These are phyloP conservation scores for Tetrao urogallus DNA, from an alignment of 2,113 vertebrate genomes.

Conservation along the genomic window DNA sequence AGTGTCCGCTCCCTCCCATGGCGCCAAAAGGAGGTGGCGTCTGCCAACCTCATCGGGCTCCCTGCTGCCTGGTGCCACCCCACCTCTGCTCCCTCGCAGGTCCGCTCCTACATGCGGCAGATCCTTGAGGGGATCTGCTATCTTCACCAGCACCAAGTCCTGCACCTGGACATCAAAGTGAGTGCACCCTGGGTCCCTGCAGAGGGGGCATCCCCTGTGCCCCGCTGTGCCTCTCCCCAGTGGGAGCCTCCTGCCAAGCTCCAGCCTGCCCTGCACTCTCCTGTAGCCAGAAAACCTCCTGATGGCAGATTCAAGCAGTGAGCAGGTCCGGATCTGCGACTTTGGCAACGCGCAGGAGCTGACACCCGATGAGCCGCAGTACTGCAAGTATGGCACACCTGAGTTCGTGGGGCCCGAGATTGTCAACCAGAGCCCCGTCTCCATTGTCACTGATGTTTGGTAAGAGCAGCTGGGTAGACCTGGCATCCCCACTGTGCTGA, in stretches of 20 bases:
- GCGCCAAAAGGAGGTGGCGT: neutral
- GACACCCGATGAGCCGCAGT: conserved; percentile 86
- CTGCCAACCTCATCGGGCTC: neutral
- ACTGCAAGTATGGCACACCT: conserved; percentile 94
- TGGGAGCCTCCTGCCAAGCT: neutral
- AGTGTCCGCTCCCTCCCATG: neutral
- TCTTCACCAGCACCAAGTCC: conserved; percentile 87
- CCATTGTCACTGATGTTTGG: conserved; percentile 94
- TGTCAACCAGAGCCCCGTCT: conserved; percentile 93
- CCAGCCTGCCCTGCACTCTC: neutral
- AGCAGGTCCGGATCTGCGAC: conserved; percentile 94
- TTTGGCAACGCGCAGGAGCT: conserved; percentile 90
- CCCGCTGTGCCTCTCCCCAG: neutral
- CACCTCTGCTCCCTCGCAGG: conserved; percentile 73
- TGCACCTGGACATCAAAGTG: conserved; percentile 97
- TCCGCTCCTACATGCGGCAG: conserved; percentile 89
- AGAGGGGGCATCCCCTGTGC: neutral
- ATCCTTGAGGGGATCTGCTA: conserved; percentile 90
- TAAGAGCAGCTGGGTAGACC: conserved; percentile 27
- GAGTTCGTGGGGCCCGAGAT: conserved; percentile 97
- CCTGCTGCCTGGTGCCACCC: neutral
- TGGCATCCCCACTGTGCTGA: neutral
- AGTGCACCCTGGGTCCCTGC: neutral
- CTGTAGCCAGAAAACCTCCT: conserved; percentile 94
- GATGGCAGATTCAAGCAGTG: conserved; percentile 84